Evolutionary conservation across 1,140 invertebrate species (phyloP), one percentile per base, ranked within the genome.

Genomic region (Coelopa frigida): DNA sequence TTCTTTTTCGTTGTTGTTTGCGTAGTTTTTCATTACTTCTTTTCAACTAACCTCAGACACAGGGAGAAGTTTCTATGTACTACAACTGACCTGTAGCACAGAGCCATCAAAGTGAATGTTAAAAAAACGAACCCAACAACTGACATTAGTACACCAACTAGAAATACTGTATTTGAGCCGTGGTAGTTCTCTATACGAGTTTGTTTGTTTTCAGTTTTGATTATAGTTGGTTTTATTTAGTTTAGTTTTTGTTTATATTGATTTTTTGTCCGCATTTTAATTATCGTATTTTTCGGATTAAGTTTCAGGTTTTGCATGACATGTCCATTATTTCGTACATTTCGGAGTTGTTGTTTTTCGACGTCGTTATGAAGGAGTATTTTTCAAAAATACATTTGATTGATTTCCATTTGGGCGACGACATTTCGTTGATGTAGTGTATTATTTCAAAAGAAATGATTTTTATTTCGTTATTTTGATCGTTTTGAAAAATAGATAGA

Each of bases 71-170:
- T 91, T 88, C 87, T 89, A 87, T 92, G 87, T 83, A 92, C 87
- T 86, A 90, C 87, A 81, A 92, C 87, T 89, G 87, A 92, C 88
- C 93, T 93, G 87, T 97, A 97, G 85, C 94, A 97, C 78, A 95
- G 86, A 79, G 93, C 91, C 82, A 94, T 89, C 78, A 94, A 83
- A 76, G 91, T 89, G 84, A 97, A 94, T 79, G 94, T 83, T 79
- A 96, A 84, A 83, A 96, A 94, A 79, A 96, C 90, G 79, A 89
- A 89, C 79, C 92, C 92, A 81, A 96, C 91, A 79, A 94, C 90
- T 74, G 90, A 93, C 81, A 94, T 94, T 79, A 97, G 85, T 76
- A 92, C 89, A 79, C 86, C 88, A 74, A 96, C 92, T 80, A 96
- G 84, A 82, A 89, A 89, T 76, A 91, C 85, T 77, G 89, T 91